Evolutionary conservation across 2,888 invertebrate species (phyloP), one percentile per base, ranked within the genome.

Genomic region (Carabus problematicus): DNA sequence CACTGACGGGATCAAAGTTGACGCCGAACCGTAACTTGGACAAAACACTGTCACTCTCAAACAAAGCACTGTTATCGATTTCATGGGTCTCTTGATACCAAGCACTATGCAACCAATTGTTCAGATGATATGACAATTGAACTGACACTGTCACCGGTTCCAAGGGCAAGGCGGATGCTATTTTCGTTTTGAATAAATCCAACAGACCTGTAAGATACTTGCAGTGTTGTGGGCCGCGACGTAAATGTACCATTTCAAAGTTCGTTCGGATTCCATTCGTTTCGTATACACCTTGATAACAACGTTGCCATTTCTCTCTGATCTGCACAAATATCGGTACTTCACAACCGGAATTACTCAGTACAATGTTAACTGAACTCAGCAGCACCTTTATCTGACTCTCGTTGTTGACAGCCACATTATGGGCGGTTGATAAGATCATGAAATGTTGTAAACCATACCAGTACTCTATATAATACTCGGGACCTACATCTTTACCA

Each of bases 301-400:
- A 89, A 63, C 90, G 88, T 77, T 95, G 92, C 89, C 92, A 92
- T 73, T 87, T 87, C 78, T 93, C 91, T 75, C 91, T 86, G 19
- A 94, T 88, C 83, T 96, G 95, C 19, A 97, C 87, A 82, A 98
- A 95, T 18, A 94, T 85, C 18, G 98, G 96, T 72, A 95, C 85
- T 71, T 90, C 87, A 78, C 93, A 92, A 77, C 88, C 88, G 9
- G 91, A 88, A 81, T 95, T 96, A 66, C 88, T 91, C 45, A 92
- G 85, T 3, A 95, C 94, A 71, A 97, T 92, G 72, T 90, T 89
- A 60, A 89, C 84, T 70, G 93, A 95, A 82, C 93, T 96, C 77
- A 91, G 85, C 42, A 92, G 85, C 71, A 93, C 84, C 82, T 93
- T 94, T 56, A 91, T 89, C 78, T 89, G 85, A 74, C 89, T 90